These are phyloP conservation scores for Rhagoletis zephyria DNA, from an alignment of 1,140 invertebrate genomes.

Conservation along the genomic window DNA sequence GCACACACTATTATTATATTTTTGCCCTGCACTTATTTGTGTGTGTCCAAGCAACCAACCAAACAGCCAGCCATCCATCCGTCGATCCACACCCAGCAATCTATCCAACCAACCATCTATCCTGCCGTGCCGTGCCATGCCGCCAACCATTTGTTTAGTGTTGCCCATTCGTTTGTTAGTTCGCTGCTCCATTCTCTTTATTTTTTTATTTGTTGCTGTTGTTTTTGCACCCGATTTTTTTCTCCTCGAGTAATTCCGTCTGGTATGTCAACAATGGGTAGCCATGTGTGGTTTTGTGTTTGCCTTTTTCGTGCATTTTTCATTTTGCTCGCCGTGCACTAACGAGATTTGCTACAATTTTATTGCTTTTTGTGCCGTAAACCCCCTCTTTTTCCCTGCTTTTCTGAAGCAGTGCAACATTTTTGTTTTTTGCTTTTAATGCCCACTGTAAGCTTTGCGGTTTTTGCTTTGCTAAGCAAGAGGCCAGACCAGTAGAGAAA, in stretches of 20 bases:
- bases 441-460: background rate
- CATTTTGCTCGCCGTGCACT: conserved; percentile 34
- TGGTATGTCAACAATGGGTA: conserved; percentile 51
- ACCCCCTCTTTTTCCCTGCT: background rate
- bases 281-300: conserved; percentile 38
- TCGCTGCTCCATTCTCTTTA: background rate
- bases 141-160: background rate
- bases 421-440: conserved; percentile 19
- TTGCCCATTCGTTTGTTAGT: conserved; percentile 18
- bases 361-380: conserved; percentile 46
- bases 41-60: conserved; percentile 21
- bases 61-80: conserved; percentile 1
- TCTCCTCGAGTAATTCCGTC: conserved; percentile 47
- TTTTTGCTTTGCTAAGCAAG: background rate
- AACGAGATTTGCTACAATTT: conserved; percentile 49
- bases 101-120: background rate
- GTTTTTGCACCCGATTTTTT: conserved; percentile 1
- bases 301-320: conserved; percentile 42
- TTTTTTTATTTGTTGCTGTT: conserved; percentile 25
- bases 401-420: background rate
- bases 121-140: background rate
- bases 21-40: conserved; percentile 39
- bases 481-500: background rate
- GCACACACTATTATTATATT: background rate
- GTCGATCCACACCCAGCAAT: conserved; percentile 16